Evolutionary conservation across 2,797 vertebrate genomes (phyloP).

Genomic region (Periophthalmus magnuspinnatus): DNA sequence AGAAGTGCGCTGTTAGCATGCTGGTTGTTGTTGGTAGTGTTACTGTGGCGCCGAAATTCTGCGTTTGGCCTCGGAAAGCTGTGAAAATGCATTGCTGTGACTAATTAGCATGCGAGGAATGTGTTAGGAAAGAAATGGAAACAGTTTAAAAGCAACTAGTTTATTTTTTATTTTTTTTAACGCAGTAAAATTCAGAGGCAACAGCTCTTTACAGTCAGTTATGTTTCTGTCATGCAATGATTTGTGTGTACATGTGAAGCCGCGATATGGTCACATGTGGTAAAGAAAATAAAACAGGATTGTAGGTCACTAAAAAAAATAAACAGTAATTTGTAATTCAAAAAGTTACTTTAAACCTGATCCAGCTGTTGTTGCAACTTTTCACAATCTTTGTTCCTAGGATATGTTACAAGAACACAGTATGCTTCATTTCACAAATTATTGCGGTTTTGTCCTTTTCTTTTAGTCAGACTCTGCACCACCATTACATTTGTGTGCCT

Average conservation of each 20-base stretch:
- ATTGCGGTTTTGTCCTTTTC: conserved; percentile 1
- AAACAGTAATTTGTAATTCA: background rate
- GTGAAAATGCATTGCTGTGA: too few species aligned
- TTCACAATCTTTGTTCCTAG: conserved; percentile 1
- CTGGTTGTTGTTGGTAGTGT: too few species aligned
- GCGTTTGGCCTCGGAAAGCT: too few species aligned
- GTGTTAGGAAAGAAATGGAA: too few species aligned
- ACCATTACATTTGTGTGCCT: background rate
- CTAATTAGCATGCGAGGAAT: too few species aligned
- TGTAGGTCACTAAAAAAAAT: background rate
- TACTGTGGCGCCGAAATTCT: too few species aligned
- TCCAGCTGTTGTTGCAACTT: background rate
- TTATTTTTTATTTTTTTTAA: too few species aligned
- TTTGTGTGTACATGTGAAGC: background rate
- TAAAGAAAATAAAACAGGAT: background rate
- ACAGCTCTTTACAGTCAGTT: background rate
- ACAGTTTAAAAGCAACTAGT: too few species aligned
- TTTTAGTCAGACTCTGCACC: background rate
- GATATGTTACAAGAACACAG: background rate
- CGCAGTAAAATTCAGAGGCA: too few species aligned
- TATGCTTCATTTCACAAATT: conserved; percentile 1
- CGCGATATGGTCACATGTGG: background rate
- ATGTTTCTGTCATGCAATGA: background rate
- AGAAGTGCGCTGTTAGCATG: too few species aligned
- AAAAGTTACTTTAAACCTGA: background rate